Evolutionary conservation across 2,888 invertebrate species (phyloP).

Genomic region (Dynastes tityus): DNA sequence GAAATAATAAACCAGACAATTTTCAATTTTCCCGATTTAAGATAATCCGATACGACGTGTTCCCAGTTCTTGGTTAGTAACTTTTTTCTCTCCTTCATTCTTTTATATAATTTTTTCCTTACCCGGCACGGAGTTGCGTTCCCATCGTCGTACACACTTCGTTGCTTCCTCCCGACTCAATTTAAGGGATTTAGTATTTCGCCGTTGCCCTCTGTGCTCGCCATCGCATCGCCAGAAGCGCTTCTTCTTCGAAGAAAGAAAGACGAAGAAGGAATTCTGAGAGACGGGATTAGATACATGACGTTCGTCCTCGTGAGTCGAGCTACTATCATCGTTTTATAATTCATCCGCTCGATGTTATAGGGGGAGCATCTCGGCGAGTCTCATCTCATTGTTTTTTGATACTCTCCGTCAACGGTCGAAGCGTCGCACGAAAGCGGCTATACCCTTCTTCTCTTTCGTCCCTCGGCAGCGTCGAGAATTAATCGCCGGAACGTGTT

Average conservation of each 20-base stretch:
- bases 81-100: background rate
- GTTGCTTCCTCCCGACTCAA: background rate
- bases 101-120: background rate
- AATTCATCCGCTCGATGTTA: background rate
- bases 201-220: background rate
- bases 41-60: slow-evolving; percentile 12
- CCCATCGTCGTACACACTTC: background rate
- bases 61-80: background rate
- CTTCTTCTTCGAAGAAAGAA: background rate
- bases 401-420: background rate
- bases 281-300: background rate
- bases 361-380: background rate
- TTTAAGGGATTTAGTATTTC: slow-evolving; percentile 21
- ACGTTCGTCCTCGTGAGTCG: background rate
- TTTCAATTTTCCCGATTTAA: slow-evolving; percentile 18
- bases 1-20: slow-evolving; percentile 1
- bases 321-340: background rate
- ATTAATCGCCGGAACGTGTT: slow-evolving; percentile 15
- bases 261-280: background rate
- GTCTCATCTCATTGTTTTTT: background rate
- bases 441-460: background rate
- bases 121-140: background rate
- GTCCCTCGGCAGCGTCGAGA: background rate
- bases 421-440: background rate
- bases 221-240: background rate